Evolutionary conservation across 2,888 invertebrate genomes (phyloP), one percentile per base, ranked within the genome.

Genomic region (Oxytorus armatus): DNA sequence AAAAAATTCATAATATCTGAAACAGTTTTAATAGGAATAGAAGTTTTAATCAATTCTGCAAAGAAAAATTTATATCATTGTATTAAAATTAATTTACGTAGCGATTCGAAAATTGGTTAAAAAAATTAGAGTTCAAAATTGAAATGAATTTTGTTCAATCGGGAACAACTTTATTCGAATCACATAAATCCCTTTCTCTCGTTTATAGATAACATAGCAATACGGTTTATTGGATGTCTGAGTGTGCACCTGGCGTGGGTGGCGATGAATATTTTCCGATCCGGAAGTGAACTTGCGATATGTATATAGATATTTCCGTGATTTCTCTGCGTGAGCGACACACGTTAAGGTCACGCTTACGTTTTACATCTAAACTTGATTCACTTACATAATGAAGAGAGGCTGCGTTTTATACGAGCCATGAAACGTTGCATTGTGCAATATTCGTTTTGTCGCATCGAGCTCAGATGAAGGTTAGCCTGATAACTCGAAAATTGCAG

Each of bases 371-470:
- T 49, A 55, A 49, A 75, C 16, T 79, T 57, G 57, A 69, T 69
- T 42, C 69, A 65, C 68, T 79, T 79, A 49, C 79, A 69, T 79
- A 74, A 79, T 74, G 66, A 59, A 51, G 39, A 55, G 21, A n/a
- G 36, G 36, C 49, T 59, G 59, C 16, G 10, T 44, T 73, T 55
- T 55, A 55, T 18, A 65, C 7, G 33, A 18, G 18, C 18, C 8
- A 10, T 10, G n/a, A 5, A 47, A 51, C 21, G 21, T 21, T 21
- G 18, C 18, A 18, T 18, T 21, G 21, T 10, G 51, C 21, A 51
- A 47, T 5, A 51, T 39, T 3, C 1, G 39, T 11, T 1, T 1
- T 11, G 3, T 11, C n/a, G 39, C 39, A 7, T 1, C 10, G 39
- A 10, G 10, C n/a, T 11, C 39, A n/a, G n/a, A n/a, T n/a, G n/a